phyloP scores from a whole-genome alignment of 2,797 vertebrate genomes.

The Carduelis carduelis region DNA sequence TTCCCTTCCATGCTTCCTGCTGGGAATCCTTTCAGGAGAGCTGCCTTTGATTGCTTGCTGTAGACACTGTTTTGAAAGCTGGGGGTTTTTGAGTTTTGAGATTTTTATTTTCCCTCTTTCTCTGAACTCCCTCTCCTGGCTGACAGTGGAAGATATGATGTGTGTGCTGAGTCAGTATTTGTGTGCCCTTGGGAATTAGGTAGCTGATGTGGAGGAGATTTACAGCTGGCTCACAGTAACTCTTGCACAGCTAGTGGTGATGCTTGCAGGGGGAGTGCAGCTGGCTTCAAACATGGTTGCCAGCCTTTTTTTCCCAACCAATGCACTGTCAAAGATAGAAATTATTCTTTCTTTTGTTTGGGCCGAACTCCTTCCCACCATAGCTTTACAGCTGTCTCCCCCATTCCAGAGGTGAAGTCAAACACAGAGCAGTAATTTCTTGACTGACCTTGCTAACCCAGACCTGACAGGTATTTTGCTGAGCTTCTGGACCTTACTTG shows the following conservation, averaged over 20 bases:
- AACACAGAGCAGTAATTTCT: neutral
- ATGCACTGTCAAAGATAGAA: neutral
- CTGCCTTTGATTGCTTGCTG: slow-evolving; percentile 2
- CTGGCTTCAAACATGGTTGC: neutral
- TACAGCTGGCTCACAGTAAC: neutral
- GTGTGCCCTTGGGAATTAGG: neutral
- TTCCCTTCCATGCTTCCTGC: neutral
- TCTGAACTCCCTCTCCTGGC: neutral
- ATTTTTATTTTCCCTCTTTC: neutral
- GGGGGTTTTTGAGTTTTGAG: fast-evolving
- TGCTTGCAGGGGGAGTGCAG: neutral
- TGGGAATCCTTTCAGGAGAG: neutral
- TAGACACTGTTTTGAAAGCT: neutral
- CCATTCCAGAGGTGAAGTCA: neutral
- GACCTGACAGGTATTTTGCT: neutral
- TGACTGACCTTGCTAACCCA: neutral
- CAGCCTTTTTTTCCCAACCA: neutral
- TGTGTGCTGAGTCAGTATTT: neutral
- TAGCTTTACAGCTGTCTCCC: neutral
- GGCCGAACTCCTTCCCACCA: neutral
- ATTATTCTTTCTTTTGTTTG: neutral
- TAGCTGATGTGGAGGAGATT: neutral
- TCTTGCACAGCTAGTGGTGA: neutral
- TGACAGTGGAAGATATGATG: neutral
- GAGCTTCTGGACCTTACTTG: neutral